Evolutionary conservation across 2,113 vertebrate genomes (phyloP).

Genomic region (Dicrurus megarhynchus): DNA sequence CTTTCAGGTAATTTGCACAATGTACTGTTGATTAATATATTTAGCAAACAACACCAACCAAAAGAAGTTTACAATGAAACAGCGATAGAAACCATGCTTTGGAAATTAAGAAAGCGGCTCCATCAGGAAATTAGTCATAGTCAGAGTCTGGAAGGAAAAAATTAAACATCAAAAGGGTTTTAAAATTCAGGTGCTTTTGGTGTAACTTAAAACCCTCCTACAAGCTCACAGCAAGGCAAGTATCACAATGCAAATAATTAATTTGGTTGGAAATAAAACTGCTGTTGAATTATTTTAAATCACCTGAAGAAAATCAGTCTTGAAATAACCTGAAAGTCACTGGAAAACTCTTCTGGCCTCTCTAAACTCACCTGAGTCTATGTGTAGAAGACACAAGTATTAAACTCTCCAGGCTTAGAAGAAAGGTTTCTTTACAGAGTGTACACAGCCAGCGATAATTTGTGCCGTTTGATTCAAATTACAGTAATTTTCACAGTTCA

Average conservation of each 20-base stretch:
- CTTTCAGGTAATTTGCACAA: neutral
- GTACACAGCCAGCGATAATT: neutral
- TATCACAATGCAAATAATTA: neutral
- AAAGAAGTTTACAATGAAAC: neutral
- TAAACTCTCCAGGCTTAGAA: constrained; percentile 33
- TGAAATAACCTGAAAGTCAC: constrained; percentile 44
- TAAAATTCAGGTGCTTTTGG: neutral
- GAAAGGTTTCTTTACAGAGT: constrained; percentile 39
- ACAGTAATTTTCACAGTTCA: constrained; percentile 59
- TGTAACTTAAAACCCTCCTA: neutral
- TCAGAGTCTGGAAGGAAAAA: neutral
- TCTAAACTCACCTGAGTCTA: constrained; percentile 22
- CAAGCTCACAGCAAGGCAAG: neutral
- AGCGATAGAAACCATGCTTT: rapidly evolving
- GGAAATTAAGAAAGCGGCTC: neutral
- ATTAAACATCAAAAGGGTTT: neutral
- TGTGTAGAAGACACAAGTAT: neutral
- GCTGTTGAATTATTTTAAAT: constrained; percentile 53
- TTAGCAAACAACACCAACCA: neutral
- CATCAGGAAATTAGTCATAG: neutral
- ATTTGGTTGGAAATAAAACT: constrained; percentile 64
- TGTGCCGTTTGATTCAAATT: constrained; percentile 12
- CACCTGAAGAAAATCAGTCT: constrained; percentile 54
- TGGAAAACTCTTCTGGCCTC: constrained; percentile 42
- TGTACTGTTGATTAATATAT: neutral